phyloP scores from a whole-genome alignment of 2,113 vertebrate species.

The Microcebus murinus region DNA sequence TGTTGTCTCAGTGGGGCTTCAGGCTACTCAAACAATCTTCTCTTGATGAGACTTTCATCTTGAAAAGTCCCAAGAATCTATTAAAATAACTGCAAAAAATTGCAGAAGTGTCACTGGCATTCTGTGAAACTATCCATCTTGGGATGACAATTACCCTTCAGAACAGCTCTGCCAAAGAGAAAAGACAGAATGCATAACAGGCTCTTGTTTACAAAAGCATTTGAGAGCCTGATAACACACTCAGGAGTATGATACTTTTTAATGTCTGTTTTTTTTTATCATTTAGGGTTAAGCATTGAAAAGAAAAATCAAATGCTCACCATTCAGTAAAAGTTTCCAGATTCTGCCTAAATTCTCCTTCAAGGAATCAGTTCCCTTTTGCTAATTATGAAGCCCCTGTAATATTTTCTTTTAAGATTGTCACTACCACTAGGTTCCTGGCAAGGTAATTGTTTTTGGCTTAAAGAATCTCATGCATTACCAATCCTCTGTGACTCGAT shows the following conservation, averaged over 20 bases:
- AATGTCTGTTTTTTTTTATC: neutral
- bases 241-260: neutral
- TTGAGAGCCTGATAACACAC: neutral
- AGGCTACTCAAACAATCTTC: neutral
- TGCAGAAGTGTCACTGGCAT: neutral
- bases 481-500: conserved; percentile 79
- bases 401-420: neutral
- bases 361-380: neutral
- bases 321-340: neutral
- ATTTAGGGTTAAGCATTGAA: neutral
- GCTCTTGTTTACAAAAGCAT: neutral
- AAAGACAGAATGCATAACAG: neutral
- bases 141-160: neutral
- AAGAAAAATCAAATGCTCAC: neutral
- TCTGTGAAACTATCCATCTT: neutral
- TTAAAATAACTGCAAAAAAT: conserved; percentile 22
- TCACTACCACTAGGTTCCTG: neutral
- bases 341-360: conserved; percentile 10
- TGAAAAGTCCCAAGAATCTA: neutral
- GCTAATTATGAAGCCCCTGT: neutral
- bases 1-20: neutral
- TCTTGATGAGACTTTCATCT: conserved; percentile 32
- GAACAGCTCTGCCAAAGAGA: neutral
- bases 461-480: conserved; percentile 69
- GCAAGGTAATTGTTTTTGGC: neutral